Evolutionary conservation across 2,888 invertebrate genomes (phyloP).

Genomic region (Galeruca laticollis): DNA sequence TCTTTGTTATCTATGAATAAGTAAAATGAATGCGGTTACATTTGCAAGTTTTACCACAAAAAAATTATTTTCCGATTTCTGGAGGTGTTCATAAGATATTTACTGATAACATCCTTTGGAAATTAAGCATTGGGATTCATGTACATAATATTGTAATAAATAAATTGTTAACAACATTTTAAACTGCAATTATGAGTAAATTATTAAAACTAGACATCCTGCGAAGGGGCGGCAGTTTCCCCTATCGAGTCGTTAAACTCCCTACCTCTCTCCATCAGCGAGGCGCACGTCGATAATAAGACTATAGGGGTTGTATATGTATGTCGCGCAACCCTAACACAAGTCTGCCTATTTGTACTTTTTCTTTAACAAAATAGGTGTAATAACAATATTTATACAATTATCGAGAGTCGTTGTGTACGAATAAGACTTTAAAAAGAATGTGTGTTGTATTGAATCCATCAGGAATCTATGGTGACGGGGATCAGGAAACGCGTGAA

Average conservation of each 20-base stretch:
- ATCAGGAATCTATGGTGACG: slow-evolving; percentile 22
- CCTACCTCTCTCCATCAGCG: slow-evolving; percentile 53
- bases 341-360: slow-evolving; percentile 55
- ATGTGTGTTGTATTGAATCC: slow-evolving; percentile 19
- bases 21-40: no score
- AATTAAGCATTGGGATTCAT: neutral
- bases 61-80: no score
- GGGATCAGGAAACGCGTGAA: slow-evolving; percentile 15
- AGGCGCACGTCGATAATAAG: slow-evolving; percentile 60
- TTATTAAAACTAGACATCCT: slow-evolving; percentile 38
- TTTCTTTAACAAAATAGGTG: slow-evolving; percentile 42
- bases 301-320: slow-evolving; percentile 57
- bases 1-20: no score
- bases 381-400: slow-evolving; percentile 39
- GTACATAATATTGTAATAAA: neutral
- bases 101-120: neutral
- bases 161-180: slow-evolving; percentile 13
- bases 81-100: no score
- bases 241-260: slow-evolving; percentile 55
- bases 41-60: no score
- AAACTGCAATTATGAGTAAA: slow-evolving; percentile 37
- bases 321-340: slow-evolving; percentile 58
- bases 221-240: slow-evolving; percentile 40
- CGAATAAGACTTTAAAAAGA: neutral
- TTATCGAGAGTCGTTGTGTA: slow-evolving; percentile 28